Evolutionary conservation across 2,888 invertebrate species (phyloP).

Genomic region (Choristoneura rosaceana): DNA sequence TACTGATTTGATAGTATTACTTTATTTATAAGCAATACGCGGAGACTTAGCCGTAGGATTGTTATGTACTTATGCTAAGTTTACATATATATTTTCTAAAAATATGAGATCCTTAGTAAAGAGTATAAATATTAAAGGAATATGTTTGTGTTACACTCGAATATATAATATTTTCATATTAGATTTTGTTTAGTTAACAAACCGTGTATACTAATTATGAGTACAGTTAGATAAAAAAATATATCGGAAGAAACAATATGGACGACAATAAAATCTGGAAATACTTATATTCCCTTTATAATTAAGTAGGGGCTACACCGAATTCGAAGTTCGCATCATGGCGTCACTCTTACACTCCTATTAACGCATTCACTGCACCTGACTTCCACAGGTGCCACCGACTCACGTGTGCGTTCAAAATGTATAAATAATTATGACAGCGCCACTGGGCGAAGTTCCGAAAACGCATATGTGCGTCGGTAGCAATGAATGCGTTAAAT

Average conservation of each 20-base stretch:
- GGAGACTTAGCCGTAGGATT: slow-evolving; percentile 16
- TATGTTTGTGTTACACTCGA: slow-evolving; percentile 17
- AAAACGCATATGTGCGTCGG: no score
- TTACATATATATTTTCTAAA: slow-evolving; percentile 24
- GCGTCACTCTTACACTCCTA: no score
- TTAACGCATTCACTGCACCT: no score
- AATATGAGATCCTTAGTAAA: slow-evolving; percentile 4
- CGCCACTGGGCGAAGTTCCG: no score
- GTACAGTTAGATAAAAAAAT: slow-evolving; percentile 2
- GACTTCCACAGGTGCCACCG: no score
- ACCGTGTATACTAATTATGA: not conserved
- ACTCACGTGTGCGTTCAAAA: no score
- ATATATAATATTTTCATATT: slow-evolving; percentile 21
- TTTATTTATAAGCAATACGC: slow-evolving; percentile 35
- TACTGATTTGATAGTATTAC: slow-evolving; percentile 36
- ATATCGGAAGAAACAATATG: not conserved
- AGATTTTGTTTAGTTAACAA: not conserved
- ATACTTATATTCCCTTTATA: not conserved
- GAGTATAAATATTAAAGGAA: not conserved
- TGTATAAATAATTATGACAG: no score
- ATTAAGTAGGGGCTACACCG: not conserved
- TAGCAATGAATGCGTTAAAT: no score
- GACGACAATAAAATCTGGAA: not conserved
- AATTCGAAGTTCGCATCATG: no score
- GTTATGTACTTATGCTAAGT: slow-evolving; percentile 30